Evolutionary conservation across 2,797 vertebrate species (phyloP).

Genomic region (Buphagus erythrorhynchus): DNA sequence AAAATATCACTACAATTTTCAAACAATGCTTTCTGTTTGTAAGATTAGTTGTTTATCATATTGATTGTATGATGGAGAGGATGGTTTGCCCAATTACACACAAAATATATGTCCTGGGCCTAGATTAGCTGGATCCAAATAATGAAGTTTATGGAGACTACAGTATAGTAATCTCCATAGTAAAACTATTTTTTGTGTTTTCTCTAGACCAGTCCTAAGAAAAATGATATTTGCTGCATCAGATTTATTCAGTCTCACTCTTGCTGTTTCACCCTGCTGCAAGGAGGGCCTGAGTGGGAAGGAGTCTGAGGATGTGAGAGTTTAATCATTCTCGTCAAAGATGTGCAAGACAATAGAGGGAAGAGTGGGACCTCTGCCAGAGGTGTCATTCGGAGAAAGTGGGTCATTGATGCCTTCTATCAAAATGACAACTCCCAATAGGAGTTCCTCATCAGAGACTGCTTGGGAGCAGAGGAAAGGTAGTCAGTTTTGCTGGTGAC

Average conservation of each 20-base stretch:
- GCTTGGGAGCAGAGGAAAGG: not conserved
- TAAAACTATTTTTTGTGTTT: not conserved
- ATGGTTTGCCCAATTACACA: not conserved
- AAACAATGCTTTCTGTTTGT: not conserved
- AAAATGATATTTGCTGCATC: not conserved
- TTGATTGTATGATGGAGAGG: not conserved
- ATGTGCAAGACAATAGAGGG: not conserved
- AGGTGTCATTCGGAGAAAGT: not conserved
- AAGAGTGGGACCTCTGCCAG: slow-evolving; percentile 28
- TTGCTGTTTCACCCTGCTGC: not conserved
- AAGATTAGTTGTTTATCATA: not conserved
- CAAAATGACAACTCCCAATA: slow-evolving; percentile 24
- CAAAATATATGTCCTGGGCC: not conserved
- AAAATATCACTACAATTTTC: not conserved
- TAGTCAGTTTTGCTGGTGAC: not conserved
- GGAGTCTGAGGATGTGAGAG: not conserved
- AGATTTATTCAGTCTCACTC: not conserved
- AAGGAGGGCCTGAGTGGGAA: not conserved
- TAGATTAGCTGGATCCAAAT: not conserved
- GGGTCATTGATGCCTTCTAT: slow-evolving; percentile 8
- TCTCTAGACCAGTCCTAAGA: not conserved
- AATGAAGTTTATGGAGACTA: not conserved
- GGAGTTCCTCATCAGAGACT: not conserved
- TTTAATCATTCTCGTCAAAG: not conserved
- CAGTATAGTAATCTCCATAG: not conserved